Base-by-base conservation (phyloP, 2,888 invertebrate species). In the Mythimna pallens region DNA sequence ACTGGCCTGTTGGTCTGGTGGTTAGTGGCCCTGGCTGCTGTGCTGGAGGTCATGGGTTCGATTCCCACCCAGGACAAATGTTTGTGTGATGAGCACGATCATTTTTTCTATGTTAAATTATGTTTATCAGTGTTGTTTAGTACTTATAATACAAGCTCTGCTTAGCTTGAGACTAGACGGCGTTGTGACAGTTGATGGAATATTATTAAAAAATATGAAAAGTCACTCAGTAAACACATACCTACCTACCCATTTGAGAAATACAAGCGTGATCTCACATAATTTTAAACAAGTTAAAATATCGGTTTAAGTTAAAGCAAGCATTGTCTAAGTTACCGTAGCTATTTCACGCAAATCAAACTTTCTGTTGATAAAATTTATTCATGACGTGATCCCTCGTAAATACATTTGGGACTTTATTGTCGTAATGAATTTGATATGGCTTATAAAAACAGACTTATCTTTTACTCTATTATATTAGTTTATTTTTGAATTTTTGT, bases 381-480 rank as follows among this genome's bases (percentile, higher is more conserved):
- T 96, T 96, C 96, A 96, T 96, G 93, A 91, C 94, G 89, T 93
- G 95, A 94, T 94, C 95, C 94, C 95, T 94, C 94, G 94, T 95
- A 95, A 95, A 95, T 95, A 95, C 94, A 95, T 95, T 95, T 93
- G 94, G 94, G 95, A 93, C 92, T 96, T 95, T 95, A 95, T 94
- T 94, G 95, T 95, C 91, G 93, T 96, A 95, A 95, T 95, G 95
- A 96, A 96, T 95, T 95, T 94, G 94, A 95, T 95, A 95, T 92
- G 92, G 94, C 91, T 94, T 94, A 94, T 93, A 93, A 93, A 93
- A 94, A 91, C 90, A 89, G 85, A 88, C 91, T 93, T 93, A 93
- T 92, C 92, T 91, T 86, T 78, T 87, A 86, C 84, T 80, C 79
- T 86, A 83, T 88, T 85, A 81, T 71, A 78, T 84, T 87, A 86